A percentile compares a stretch with the other conserved stretches of the same genome.
phyloP scores from a whole-genome alignment of 2,113 vertebrate genomes.

The Periophthalmus modestus region DNA sequence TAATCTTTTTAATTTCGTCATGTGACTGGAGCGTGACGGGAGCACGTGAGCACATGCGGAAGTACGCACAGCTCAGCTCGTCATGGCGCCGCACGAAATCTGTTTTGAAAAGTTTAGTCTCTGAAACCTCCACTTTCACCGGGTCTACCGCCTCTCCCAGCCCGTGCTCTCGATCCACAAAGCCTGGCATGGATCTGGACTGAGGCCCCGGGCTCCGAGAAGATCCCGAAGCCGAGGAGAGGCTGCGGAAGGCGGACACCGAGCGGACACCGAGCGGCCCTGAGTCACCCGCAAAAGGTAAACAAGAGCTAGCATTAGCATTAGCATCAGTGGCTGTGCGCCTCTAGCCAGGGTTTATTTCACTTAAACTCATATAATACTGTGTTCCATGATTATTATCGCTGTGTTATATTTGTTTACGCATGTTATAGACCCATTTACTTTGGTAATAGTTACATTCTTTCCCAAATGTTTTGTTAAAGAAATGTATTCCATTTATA shows the following conservation, averaged over 20 bases:
- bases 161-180: not conserved
- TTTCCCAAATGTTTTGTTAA: too few relatives aligned
- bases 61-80: not conserved
- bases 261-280: not conserved
- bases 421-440: too few relatives aligned
- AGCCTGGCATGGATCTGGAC: not conserved
- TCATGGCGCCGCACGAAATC: conserved; percentile 45
- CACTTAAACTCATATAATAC: not conserved
- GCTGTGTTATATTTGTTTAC: too few relatives aligned
- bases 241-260: not conserved
- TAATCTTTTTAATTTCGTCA: conserved; percentile 6
- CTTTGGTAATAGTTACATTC: too few relatives aligned
- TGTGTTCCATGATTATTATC: not conserved
- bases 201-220: not conserved
- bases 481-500: too few relatives aligned
- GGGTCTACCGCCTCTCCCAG: not conserved
- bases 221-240: not conserved
- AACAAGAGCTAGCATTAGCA: conserved; percentile 1
- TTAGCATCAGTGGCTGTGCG: not conserved
- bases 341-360: not conserved
- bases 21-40: not conserved
- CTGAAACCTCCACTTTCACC: not conserved
- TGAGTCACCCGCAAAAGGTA: not conserved
- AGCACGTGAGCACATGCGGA: conserved; percentile 57
- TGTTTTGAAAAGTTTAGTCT: not conserved